Evolutionary conservation across 1,140 invertebrate species (phyloP).

Genomic region (Drosophila bipectinata): DNA sequence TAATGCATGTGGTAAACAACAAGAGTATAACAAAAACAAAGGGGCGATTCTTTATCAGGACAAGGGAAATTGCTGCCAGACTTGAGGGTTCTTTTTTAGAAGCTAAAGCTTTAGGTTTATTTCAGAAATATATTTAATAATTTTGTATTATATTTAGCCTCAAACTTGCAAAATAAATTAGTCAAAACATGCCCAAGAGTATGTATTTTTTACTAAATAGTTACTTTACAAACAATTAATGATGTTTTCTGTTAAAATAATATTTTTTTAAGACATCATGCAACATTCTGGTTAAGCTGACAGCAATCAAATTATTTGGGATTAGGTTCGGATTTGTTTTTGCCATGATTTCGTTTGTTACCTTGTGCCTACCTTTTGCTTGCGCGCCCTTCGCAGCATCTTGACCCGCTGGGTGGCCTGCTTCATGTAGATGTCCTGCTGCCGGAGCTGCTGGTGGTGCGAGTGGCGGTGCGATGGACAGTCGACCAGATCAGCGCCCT

Average conservation of each 20-base stretch:
- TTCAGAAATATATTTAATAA: background rate
- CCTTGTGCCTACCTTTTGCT: constrained; percentile 79
- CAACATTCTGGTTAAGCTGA: background rate
- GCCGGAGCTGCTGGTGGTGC: constrained; percentile 45
- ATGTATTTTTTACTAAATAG: too few species aligned
- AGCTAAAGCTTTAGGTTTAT: background rate
- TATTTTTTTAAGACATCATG: background rate
- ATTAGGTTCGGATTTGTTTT: constrained; percentile 38
- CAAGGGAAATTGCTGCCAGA: constrained; percentile 18
- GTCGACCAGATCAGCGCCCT: constrained; percentile 44
- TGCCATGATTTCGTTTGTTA: constrained; percentile 42
- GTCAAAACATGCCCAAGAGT: too few species aligned
- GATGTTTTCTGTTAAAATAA: background rate
- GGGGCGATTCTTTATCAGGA: background rate
- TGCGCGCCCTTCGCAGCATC: constrained; percentile 78
- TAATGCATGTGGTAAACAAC: constrained; percentile 16
- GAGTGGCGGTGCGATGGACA: constrained; percentile 36
- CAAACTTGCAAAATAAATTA: too few species aligned
- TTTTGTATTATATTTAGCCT: too few species aligned
- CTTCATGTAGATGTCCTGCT: constrained; percentile 80
- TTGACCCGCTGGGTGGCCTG: constrained; percentile 80
- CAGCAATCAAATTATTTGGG: constrained; percentile 12
- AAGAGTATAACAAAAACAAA: constrained; percentile 45
- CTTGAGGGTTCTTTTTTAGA: background rate
- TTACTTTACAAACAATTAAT: background rate